These are phyloP conservation scores for Muntiacus muntjak DNA, from an alignment of 2,113 vertebrate species.

Conservation along the genomic window DNA sequence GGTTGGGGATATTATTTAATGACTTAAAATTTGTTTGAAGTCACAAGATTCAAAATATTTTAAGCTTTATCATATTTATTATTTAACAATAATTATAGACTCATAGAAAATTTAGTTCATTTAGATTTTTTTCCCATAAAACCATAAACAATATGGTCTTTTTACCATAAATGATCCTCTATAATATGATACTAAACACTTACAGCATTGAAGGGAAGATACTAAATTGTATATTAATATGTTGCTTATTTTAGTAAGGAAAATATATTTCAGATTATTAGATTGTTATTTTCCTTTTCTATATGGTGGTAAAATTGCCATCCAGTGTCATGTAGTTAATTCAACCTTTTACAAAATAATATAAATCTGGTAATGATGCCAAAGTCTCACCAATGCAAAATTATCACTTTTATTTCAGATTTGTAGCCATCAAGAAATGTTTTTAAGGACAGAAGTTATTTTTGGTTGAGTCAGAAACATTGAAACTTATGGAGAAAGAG, in stretches of 20 bases:
- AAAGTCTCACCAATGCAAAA: not conserved
- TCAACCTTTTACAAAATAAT: not conserved
- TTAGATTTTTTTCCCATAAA: slow-evolving; percentile 17
- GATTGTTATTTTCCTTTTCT: not conserved
- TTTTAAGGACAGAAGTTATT: not conserved
- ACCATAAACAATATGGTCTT: not conserved
- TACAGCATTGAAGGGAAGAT: not conserved
- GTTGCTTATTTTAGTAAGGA: not conserved
- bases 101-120: not conserved
- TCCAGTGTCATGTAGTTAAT: not conserved
- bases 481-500: not conserved
- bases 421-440: not conserved
- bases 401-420: not conserved
- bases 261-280: not conserved
- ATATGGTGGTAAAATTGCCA: not conserved
- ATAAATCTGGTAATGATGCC: not conserved
- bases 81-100: not conserved
- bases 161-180: not conserved
- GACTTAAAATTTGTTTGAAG: not conserved
- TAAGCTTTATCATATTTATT: not conserved
- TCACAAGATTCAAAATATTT: not conserved
- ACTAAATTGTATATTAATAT: not conserved
- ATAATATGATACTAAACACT: not conserved
- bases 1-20: not conserved
- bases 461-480: not conserved